phyloP scores from a whole-genome alignment of 2,888 invertebrate genomes.

The Heteropelma amictum region DNA sequence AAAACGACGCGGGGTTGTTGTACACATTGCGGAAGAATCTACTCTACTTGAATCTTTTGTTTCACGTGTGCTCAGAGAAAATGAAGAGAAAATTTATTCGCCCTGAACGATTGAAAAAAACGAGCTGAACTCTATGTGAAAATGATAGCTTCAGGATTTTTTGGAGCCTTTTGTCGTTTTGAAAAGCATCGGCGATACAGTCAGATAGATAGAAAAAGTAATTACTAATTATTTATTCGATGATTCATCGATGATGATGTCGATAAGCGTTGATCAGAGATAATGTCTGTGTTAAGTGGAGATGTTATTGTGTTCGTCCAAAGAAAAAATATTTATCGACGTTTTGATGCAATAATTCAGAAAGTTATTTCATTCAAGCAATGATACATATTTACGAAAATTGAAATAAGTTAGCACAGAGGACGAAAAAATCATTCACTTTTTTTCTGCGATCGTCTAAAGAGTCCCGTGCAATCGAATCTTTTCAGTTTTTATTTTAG shows the following conservation, averaged over 20 bases:
- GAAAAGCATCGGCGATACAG: not conserved
- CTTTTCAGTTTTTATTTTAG: not conserved
- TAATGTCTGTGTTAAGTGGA: no score
- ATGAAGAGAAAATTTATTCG: not conserved
- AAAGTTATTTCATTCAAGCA: no score
- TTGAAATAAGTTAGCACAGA: not conserved
- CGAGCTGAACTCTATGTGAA: not conserved
- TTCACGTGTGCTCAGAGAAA: not conserved
- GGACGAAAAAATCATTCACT: not conserved
- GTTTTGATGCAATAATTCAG: not conserved
- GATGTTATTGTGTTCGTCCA: not conserved
- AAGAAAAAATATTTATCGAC: not conserved
- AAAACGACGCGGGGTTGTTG: not conserved
- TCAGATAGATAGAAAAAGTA: not conserved
- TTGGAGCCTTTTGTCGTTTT: not conserved
- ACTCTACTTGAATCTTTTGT: not conserved
- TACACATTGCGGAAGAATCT: no score
- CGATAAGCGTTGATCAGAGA: not conserved
- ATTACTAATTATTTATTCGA: not conserved
- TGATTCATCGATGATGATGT: not conserved
- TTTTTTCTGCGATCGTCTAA: not conserved
- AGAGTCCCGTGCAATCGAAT: slow-evolving; percentile 5
- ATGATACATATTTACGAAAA: no score
- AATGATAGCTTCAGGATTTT: not conserved
- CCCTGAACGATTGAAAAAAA: not conserved